These are phyloP conservation scores for Amphipoea oculea DNA, from an alignment of 2,888 invertebrate genomes.

Conservation along the genomic window DNA sequence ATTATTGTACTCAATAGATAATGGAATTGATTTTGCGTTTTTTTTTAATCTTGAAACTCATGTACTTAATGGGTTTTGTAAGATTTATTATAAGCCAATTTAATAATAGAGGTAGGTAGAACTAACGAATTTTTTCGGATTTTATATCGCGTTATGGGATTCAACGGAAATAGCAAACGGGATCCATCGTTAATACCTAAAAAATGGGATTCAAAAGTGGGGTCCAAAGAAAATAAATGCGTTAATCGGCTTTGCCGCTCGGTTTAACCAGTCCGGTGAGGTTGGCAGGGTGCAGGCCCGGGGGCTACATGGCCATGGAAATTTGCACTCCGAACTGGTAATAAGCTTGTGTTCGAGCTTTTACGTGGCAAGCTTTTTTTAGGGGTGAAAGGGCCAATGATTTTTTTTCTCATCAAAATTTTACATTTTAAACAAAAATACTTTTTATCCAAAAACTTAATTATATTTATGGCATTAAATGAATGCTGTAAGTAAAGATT, in stretches of 20 bases:
- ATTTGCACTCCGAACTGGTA: neutral
- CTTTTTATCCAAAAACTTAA: neutral
- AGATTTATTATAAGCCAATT: too few relatives aligned
- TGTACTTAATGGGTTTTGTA: too few relatives aligned
- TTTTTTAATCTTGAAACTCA: too few relatives aligned
- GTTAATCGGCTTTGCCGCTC: slow-evolving; percentile 3
- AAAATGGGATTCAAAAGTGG: too few relatives aligned
- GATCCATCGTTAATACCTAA: too few relatives aligned
- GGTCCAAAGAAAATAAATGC: too few relatives aligned
- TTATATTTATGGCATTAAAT: neutral
- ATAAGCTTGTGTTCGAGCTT: neutral
- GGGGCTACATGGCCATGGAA: neutral
- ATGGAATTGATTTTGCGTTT: too few relatives aligned
- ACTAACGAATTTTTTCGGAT: neutral
- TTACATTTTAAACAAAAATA: neutral
- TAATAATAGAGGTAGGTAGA: neutral
- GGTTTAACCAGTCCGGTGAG: neutral
- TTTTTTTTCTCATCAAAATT: neutral
- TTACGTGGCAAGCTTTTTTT: neutral
- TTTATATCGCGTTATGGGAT: neutral
- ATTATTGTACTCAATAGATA: too few relatives aligned
- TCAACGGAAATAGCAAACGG: too few relatives aligned
- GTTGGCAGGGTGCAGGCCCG: neutral
- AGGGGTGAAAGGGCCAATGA: neutral
- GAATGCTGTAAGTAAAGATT: neutral